Conservation (phyloP, 2,797 vertebrate species). For the Sitta carolinensis region DNA sequence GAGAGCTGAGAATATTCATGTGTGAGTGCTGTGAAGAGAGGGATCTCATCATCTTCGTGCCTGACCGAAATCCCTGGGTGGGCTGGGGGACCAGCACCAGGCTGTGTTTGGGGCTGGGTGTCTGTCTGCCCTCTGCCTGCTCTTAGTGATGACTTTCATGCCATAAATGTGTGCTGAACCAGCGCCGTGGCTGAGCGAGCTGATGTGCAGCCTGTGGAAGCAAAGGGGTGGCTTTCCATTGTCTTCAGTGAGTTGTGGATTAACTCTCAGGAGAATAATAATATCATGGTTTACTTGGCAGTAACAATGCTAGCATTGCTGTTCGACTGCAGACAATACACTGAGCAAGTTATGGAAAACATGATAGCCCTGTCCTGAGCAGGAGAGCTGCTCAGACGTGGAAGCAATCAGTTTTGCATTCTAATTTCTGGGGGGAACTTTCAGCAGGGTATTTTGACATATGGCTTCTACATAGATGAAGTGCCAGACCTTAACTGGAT, state of each 20-base stretch:
- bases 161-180: not conserved
- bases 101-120: not conserved
- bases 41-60: fast-evolving
- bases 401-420: not conserved
- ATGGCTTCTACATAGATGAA: not conserved
- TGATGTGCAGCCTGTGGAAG: not conserved
- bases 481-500: not conserved
- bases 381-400: not conserved
- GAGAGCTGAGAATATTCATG: not conserved
- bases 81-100: not conserved
- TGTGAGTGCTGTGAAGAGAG: not conserved
- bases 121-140: not conserved
- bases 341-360: slow-evolving; percentile 24
- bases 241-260: slow-evolving; percentile 40
- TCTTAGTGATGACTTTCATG: not conserved
- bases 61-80: not conserved
- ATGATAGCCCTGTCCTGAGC: slow-evolving; percentile 29
- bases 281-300: slow-evolving; percentile 56
- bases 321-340: slow-evolving; percentile 47
- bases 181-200: not conserved
- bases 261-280: slow-evolving; percentile 37
- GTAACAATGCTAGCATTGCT: slow-evolving; percentile 43
- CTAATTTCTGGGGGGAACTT: slow-evolving; percentile 2
- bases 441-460: not conserved
- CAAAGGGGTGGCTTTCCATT: slow-evolving; percentile 4